Evolutionary conservation across 2,888 invertebrate species (phyloP).

Genomic region (Lymantria dispar): DNA sequence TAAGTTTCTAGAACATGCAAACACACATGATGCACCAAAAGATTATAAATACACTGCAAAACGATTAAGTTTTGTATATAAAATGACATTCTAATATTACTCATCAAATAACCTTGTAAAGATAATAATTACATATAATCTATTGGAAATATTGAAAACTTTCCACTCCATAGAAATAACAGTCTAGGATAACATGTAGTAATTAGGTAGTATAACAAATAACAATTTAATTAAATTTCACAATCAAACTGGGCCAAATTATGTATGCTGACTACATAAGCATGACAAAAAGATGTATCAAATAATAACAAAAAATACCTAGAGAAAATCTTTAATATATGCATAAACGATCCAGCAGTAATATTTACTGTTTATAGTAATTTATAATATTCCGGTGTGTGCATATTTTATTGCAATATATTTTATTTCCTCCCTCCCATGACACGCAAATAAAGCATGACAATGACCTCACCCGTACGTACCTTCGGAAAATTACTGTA

Average conservation of each 20-base stretch:
- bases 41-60: no score
- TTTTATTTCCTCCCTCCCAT: slow-evolving; percentile 56
- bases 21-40: no score
- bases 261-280: slow-evolving; percentile 30
- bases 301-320: no score
- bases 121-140: slow-evolving; percentile 3
- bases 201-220: no score
- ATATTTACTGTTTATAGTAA: no score
- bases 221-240: background rate
- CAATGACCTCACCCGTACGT: slow-evolving; percentile 60
- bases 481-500: slow-evolving; percentile 50
- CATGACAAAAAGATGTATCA: slow-evolving; percentile 21
- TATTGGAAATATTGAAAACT: slow-evolving; percentile 8
- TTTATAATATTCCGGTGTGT: no score
- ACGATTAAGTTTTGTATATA: background rate
- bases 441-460: slow-evolving; percentile 65
- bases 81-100: slow-evolving; percentile 19
- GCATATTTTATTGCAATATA: slow-evolving; percentile 21
- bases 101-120: slow-evolving; percentile 19
- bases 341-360: no score
- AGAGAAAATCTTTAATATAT: no score
- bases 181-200: slow-evolving; percentile 13
- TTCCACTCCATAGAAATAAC: slow-evolving; percentile 13
- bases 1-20: no score
- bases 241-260: slow-evolving; percentile 27